phyloP scores from a whole-genome alignment of 2,113 vertebrate genomes.

The Sturnus vulgaris region DNA sequence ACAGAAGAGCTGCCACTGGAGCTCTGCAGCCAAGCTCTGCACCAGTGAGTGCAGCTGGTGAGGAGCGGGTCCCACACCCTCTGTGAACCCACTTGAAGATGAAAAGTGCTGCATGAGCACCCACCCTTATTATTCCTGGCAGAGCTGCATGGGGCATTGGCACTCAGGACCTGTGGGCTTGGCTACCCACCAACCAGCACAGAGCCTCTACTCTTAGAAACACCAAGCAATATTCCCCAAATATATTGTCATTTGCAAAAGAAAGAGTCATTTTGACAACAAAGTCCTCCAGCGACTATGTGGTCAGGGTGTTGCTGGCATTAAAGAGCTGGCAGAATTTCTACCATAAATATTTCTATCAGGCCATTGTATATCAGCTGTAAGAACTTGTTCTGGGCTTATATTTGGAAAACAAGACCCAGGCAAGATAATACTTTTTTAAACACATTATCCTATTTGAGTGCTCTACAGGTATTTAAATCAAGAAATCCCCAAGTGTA shows the following conservation, averaged over 20 bases:
- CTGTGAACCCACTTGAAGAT: background rate
- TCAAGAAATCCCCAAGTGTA: background rate
- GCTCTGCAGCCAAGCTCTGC: background rate
- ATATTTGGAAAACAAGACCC: conserved; percentile 11
- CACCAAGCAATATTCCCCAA: background rate
- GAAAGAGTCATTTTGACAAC: background rate
- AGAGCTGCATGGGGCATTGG: background rate
- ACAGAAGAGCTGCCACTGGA: background rate
- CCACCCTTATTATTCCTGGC: background rate
- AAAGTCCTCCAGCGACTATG: background rate
- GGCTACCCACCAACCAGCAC: background rate
- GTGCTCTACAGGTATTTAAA: background rate
- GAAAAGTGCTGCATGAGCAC: background rate
- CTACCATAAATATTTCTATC: background rate
- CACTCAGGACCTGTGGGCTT: background rate
- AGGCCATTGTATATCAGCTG: background rate
- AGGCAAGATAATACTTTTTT: background rate
- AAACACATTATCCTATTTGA: background rate
- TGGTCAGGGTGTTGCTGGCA: background rate
- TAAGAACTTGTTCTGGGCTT: background rate
- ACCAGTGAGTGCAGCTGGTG: background rate
- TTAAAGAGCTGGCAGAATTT: background rate
- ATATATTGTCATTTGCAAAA: background rate
- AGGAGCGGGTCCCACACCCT: background rate
- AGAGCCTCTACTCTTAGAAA: background rate